Evolutionary conservation across 2,113 vertebrate genomes (phyloP).

Genomic region (Asarcornis scutulata): DNA sequence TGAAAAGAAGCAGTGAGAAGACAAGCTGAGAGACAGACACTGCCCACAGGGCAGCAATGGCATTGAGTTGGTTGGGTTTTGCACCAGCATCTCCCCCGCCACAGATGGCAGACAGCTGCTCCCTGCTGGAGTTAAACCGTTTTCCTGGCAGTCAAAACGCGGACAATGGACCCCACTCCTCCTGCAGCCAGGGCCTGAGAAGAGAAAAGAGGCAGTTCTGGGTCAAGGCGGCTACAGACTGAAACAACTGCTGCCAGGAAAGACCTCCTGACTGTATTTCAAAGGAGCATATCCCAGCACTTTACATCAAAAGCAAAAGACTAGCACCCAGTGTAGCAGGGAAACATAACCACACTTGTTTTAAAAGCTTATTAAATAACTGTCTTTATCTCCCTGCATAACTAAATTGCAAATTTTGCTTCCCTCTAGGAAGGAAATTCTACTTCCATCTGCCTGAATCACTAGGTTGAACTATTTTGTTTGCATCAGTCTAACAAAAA

Average conservation of each 20-base stretch:
- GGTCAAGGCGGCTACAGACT: background rate
- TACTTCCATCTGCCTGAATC: background rate
- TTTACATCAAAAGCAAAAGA: background rate
- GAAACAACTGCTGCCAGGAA: background rate
- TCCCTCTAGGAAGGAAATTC: background rate
- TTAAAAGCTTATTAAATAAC: background rate
- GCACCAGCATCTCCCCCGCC: conserved; percentile 67
- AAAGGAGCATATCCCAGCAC: background rate
- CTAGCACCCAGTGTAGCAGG: background rate
- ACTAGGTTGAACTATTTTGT: background rate
- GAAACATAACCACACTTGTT: rapidly evolving
- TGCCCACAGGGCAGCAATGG: conserved; percentile 64
- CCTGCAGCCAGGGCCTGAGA: conserved; percentile 91
- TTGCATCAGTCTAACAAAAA: background rate
- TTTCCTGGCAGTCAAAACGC: conserved; percentile 95
- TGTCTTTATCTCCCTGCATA: background rate
- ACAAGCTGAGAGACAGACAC: conserved; percentile 73
- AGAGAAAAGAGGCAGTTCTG: background rate
- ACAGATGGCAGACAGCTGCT: background rate
- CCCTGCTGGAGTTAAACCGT: conserved; percentile 83
- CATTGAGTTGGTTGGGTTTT: conserved; percentile 66
- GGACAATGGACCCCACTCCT: conserved; percentile 94
- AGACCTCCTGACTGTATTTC: background rate
- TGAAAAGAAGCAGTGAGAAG: conserved; percentile 75
- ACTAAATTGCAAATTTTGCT: background rate